phyloP scores from a whole-genome alignment of 2,888 invertebrate genomes.

The Callinectes sapidus region DNA sequence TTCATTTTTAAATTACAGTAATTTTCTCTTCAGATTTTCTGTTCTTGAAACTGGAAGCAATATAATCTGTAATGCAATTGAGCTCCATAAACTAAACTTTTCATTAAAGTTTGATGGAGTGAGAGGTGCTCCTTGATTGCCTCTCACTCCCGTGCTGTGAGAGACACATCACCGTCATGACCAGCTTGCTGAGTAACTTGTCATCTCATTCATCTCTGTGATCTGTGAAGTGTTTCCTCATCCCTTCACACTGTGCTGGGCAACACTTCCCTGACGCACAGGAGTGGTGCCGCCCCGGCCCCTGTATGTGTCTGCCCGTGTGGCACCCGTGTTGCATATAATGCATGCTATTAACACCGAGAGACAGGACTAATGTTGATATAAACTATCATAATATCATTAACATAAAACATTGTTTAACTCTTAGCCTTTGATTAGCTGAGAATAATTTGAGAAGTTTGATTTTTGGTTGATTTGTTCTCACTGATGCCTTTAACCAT shows the following conservation, averaged over 20 bases:
- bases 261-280: neutral
- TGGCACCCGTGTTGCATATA: neutral
- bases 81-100: neutral
- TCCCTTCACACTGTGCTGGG: neutral
- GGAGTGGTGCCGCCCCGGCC: neutral
- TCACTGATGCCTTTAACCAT: neutral
- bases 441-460: neutral
- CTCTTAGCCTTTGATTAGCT: neutral
- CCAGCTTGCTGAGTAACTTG: neutral
- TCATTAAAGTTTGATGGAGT: neutral
- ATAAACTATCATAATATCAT: neutral
- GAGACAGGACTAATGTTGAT: constrained; percentile 5
- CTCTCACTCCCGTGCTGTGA: neutral
- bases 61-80: neutral
- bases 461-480: constrained; percentile 1
- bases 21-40: neutral
- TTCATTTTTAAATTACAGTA: neutral
- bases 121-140: neutral
- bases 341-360: constrained; percentile 19
- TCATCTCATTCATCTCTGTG: neutral
- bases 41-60: neutral
- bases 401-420: neutral
- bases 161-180: neutral
- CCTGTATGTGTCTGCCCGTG: neutral
- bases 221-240: neutral